These are phyloP conservation scores for Mionectes olivaceus DNA, from an alignment of 2,797 vertebrate species.

Conservation along the genomic window DNA sequence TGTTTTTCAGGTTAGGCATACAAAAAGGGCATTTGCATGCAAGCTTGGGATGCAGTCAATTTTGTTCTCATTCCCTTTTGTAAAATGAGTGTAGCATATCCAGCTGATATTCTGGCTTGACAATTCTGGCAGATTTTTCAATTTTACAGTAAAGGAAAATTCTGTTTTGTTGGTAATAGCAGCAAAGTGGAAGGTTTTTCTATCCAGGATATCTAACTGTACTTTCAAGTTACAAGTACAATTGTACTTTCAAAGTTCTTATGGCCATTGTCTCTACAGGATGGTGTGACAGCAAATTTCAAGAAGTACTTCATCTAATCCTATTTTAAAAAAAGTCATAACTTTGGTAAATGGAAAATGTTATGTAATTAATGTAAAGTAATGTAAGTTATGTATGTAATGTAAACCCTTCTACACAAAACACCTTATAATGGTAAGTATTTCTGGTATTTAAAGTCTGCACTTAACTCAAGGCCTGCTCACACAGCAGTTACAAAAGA, in stretches of 20 bases:
- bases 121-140: neutral
- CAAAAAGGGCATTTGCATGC: neutral
- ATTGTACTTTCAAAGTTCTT: neutral
- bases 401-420: neutral
- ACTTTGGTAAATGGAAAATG: neutral
- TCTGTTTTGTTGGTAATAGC: neutral
- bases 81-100: neutral
- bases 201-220: neutral
- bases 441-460: neutral
- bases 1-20: neutral
- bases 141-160: neutral
- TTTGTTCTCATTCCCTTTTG: neutral
- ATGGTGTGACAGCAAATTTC: neutral
- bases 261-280: neutral
- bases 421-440: neutral
- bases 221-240: neutral
- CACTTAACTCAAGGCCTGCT: neutral
- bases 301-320: neutral
- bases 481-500: neutral
- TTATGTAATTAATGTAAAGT: neutral
- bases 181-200: neutral
- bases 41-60: neutral
- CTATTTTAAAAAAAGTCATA: neutral
- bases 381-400: neutral
- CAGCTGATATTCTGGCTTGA: neutral